phyloP scores from a whole-genome alignment of 2,888 invertebrate species.

The Cotesia congregata region DNA sequence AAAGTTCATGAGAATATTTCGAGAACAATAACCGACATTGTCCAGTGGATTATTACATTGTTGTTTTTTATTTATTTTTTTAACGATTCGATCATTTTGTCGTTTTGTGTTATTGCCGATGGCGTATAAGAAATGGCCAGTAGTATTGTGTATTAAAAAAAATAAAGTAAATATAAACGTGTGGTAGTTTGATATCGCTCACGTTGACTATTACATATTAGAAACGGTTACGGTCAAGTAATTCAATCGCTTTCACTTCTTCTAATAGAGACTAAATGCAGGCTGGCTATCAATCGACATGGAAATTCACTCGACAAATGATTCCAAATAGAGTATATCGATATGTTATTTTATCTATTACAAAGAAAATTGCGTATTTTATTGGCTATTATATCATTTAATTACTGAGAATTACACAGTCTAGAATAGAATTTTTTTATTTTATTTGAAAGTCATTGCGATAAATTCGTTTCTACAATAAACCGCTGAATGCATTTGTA shows the following conservation, averaged over 20 bases:
- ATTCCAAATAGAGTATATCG: not conserved
- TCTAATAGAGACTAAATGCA: conserved; percentile 41
- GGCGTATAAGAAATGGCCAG: not conserved
- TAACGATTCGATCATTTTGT: not conserved
- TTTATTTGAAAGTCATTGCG: not conserved
- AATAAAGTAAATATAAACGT: not conserved
- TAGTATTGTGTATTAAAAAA: not conserved
- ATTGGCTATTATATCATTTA: conserved; percentile 2
- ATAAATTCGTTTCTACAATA: not conserved
- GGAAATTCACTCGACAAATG: conserved; percentile 19
- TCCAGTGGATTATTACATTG: not conserved
- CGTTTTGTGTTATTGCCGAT: not conserved
- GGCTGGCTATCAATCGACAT: conserved; percentile 21
- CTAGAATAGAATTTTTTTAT: not conserved
- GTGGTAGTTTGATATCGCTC: not conserved
- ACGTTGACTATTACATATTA: conserved; percentile 27
- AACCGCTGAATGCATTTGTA: too few relatives aligned
- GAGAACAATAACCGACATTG: not conserved
- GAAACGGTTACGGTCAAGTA: conserved; percentile 48
- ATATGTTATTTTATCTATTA: conserved; percentile 9
- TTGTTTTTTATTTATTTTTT: not conserved
- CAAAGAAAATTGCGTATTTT: not conserved
- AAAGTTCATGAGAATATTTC: not conserved
- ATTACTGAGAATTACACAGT: not conserved
- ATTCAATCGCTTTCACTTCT: conserved; percentile 50